These are phyloP conservation scores for Turnix velox DNA, from an alignment of 2,113 vertebrate genomes.

Conservation along the genomic window DNA sequence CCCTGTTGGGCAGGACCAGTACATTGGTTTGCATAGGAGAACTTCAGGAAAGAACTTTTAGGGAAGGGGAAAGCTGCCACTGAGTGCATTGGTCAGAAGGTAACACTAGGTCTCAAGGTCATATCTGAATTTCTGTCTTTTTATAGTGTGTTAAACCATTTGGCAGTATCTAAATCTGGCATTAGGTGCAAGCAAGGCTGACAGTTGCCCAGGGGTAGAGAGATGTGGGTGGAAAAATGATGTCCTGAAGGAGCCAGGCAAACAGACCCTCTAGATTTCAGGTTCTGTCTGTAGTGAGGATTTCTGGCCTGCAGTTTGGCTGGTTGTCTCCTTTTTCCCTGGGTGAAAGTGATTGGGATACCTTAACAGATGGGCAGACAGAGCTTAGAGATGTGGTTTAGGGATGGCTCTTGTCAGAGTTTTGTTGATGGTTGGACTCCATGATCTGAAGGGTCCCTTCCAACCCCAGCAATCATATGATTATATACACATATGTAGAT, in stretches of 20 bases:
- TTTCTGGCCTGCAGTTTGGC: not conserved
- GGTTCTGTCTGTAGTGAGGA: not conserved
- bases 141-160: not conserved
- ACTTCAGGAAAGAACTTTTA: too few species aligned
- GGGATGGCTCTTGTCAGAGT: too few species aligned
- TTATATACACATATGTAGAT: not conserved
- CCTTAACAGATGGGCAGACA: too few species aligned
- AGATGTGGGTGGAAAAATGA: not conserved
- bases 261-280: not conserved
- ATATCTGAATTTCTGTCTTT: accelerated
- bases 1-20: not conserved
- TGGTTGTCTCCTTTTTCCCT: not conserved
- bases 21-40: not conserved
- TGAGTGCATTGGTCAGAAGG: not conserved
- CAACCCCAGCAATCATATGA: too few species aligned
- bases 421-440: too few species aligned
- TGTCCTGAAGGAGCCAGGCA: not conserved
- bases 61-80: not conserved
- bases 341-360: too few species aligned
- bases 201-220: not conserved
- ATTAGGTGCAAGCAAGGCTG: not conserved
- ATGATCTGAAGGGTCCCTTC: too few species aligned
- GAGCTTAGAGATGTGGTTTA: too few species aligned
- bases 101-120: not conserved
- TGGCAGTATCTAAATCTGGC: not conserved